phyloP scores from a whole-genome alignment of 1,140 invertebrate species.

The Drosophila pseudoobscura region DNA sequence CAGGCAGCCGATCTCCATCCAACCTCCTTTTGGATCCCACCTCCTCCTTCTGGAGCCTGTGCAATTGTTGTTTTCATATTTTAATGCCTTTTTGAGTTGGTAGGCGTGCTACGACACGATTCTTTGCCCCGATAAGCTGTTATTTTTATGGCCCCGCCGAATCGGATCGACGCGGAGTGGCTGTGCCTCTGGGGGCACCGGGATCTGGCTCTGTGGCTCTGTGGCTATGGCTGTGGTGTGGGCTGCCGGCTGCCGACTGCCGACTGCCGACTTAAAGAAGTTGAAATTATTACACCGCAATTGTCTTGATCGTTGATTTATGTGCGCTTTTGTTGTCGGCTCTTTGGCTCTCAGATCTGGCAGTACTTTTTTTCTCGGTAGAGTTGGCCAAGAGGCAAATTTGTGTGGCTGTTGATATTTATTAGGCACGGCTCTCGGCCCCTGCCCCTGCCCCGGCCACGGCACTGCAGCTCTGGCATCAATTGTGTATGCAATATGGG shows the following conservation, averaged over 20 bases:
- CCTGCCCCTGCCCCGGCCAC: too few relatives aligned
- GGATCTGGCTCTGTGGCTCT: conserved; percentile 4
- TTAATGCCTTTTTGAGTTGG: conserved; percentile 79
- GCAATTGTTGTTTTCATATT: conserved; percentile 81
- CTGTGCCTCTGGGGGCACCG: conserved; percentile 5
- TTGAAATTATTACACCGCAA: conserved; percentile 80
- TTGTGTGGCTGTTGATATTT: conserved; percentile 67
- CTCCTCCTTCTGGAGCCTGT: conserved; percentile 1
- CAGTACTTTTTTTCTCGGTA: background rate
- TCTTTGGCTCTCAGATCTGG: conserved; percentile 13
- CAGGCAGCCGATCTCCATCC: too few relatives aligned
- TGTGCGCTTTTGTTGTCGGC: conserved; percentile 74
- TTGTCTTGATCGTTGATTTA: conserved; percentile 80
- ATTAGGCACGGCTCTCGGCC: conserved; percentile 34
- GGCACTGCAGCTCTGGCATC: conserved; percentile 21
- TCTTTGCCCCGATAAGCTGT: conserved; percentile 74
- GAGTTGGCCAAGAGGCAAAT: conserved; percentile 53
- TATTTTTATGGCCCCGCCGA: conserved; percentile 75
- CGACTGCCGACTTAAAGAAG: conserved; percentile 74
- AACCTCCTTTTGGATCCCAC: conserved; percentile 2
- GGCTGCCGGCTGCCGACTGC: conserved; percentile 65
- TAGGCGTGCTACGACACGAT: conserved; percentile 77
- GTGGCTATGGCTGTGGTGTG: conserved; percentile 19
- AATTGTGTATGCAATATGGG: conserved; percentile 57
- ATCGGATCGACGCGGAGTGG: conserved; percentile 48